Evolutionary conservation across 2,888 invertebrate species (phyloP).

Genomic region (Melanchra persicariae): DNA sequence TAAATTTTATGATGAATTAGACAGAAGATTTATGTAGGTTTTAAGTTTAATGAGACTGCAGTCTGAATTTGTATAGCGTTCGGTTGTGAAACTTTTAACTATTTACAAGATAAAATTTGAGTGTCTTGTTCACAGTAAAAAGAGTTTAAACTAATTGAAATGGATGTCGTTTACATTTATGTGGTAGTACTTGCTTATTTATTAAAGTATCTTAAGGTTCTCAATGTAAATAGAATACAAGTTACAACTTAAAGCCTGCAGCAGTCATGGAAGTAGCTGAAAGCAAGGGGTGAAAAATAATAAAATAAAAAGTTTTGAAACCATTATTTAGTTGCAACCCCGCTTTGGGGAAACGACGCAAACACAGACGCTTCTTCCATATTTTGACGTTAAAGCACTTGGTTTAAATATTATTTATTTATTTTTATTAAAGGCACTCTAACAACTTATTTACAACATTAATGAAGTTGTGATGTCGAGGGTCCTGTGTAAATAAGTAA

Average conservation of each 20-base stretch:
- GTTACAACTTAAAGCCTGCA: not conserved
- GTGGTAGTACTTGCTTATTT: not conserved
- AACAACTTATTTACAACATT: too few species aligned
- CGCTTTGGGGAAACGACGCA: too few species aligned
- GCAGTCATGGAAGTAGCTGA: not conserved
- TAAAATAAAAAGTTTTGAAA: too few species aligned
- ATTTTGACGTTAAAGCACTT: not conserved
- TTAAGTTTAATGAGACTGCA: conserved; percentile 22
- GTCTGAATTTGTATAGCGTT: not conserved
- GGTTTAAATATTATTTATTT: not conserved
- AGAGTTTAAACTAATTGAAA: conserved; percentile 19
- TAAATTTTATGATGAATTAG: conserved; percentile 16
- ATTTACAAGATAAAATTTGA: conserved; percentile 10
- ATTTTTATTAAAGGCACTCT: too few species aligned
- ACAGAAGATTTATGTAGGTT: conserved; percentile 7
- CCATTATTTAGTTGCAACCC: too few species aligned
- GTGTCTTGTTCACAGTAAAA: conserved; percentile 2
- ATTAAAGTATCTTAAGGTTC: not conserved
- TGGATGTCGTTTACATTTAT: not conserved
- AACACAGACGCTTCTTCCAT: not conserved
- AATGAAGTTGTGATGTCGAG: too few species aligned
- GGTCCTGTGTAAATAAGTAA: too few species aligned
- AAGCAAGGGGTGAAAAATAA: too few species aligned
- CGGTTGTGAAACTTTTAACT: conserved; percentile 11
- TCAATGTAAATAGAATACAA: not conserved